A percentile compares a stretch with the other conserved stretches of the same genome.
Evolutionary conservation across 2,113 vertebrate genomes (phyloP).

Genomic region (Mormoops blainvillei): DNA sequence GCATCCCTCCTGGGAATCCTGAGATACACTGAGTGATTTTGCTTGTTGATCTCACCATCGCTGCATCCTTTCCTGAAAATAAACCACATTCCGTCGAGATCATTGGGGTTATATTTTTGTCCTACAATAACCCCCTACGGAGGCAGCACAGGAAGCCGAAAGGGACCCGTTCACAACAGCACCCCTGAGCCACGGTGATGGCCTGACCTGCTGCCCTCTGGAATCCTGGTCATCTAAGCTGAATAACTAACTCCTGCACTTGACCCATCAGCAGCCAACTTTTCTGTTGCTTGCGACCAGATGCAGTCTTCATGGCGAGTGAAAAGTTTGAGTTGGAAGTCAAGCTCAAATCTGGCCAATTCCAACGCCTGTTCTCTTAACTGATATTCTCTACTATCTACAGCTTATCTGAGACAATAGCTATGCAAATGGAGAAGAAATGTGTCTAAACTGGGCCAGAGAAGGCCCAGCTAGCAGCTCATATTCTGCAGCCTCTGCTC

Average conservation of each 20-base stretch:
- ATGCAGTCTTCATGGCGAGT: neutral
- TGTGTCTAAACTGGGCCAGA: neutral
- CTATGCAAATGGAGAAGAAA: neutral
- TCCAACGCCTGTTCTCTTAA: neutral
- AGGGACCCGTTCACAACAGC: neutral
- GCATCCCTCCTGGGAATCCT: neutral
- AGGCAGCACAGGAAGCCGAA: slow-evolving; percentile 10
- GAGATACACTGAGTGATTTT: neutral
- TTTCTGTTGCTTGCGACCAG: neutral
- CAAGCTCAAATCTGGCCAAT: neutral
- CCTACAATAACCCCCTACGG: neutral
- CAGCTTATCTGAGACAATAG: neutral
- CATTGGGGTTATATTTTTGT: neutral
- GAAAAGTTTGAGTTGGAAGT: neutral
- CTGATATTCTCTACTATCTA: neutral
- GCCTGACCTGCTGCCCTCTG: neutral
- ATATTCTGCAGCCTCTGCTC: neutral
- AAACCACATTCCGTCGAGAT: slow-evolving; percentile 26
- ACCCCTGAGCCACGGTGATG: neutral
- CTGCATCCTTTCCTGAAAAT: slow-evolving; percentile 33
- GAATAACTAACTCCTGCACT: neutral
- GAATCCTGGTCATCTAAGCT: neutral
- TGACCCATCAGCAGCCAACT: neutral
- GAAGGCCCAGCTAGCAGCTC: neutral
- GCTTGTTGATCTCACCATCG: slow-evolving; percentile 22